Conservation (phyloP, 2,888 invertebrate species). For the Dasysyrphus albostriatus region DNA sequence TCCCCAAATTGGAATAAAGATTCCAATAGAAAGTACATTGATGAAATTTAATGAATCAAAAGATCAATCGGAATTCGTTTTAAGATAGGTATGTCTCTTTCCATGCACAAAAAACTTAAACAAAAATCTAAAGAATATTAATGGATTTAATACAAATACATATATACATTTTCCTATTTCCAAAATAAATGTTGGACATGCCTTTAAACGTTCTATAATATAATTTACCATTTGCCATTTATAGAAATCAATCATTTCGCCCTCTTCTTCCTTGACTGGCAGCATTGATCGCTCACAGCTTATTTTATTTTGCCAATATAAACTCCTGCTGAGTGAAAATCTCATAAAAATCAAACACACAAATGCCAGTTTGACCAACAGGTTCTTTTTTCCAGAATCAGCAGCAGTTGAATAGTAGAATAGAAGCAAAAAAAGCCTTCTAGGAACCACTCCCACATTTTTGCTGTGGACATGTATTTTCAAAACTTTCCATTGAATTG, state of each 20-base stretch:
- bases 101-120: not conserved
- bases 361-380: constrained; percentile 66
- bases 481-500: constrained; percentile 51
- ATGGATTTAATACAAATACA: not conserved
- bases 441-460: not conserved
- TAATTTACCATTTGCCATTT: constrained; percentile 19
- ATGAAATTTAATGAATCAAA: constrained; percentile 15
- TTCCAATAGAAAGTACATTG: not conserved
- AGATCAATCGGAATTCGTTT: constrained; percentile 23
- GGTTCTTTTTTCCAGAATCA: constrained; percentile 48
- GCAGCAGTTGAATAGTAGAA: not conserved
- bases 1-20: not conserved
- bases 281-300: constrained; percentile 9
- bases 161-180: not conserved
- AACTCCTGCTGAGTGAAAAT: constrained; percentile 62
- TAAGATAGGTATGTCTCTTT: not conserved
- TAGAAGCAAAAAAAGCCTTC: not conserved
- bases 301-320: constrained; percentile 47
- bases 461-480: not conserved
- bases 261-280: not conserved
- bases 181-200: constrained; percentile 18
- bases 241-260: constrained; percentile 39
- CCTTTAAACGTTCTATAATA: not conserved
- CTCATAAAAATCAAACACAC: constrained; percentile 72
- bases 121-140: not conserved